Base-by-base conservation (phyloP, 1,140 invertebrate genomes). In the Zaprionus tsacasi region DNA sequence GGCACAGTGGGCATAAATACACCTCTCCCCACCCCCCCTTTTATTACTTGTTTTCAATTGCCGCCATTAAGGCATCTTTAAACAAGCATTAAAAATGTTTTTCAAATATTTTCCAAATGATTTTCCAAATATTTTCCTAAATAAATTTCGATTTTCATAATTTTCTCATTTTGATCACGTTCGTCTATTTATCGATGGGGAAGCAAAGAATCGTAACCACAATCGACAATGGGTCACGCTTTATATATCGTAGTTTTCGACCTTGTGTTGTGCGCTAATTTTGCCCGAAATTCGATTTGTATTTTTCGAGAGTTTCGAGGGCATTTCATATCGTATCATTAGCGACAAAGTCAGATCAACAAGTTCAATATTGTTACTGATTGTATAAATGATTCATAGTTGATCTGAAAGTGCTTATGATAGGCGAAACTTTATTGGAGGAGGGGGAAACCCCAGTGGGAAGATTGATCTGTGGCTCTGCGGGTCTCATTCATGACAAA, bases 221-320 rank as follows among this genome's bases (percentile, higher is more conserved):
- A 25, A 43, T 43, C 40, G 6, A 30, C 6, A 54, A 54, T 54
- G 25, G 25, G 50, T 27, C 27, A 25, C 5, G 1, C 13, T 54
- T 54, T 54, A 6, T n/a, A 35, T 36, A n/a, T n/a, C n/a, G n/a
- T n/a, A 8, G 15, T 58, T 33, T 21, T 35, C n/a, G 54, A 50
- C 65, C 55, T 67, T 67, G 64, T 15, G 25, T n/a, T n/a, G 30
- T 17, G 6, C 5, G 6, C 0, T 36, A 35, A 11, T 48, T 67
- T 45, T 35, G 52, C n/a, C 10, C 10, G 2, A 55, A 30, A 27
- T 55, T 67, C 36, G 8, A 27, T 35, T 58, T n/a, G 48, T 59
- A 30, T 17, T 7, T 67, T 17, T 21, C 21, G 21, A 21, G 30
- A 67, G 58, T 48, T 55, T 55, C 10, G 3, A 13, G 27, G 27